Evolutionary conservation across 2,888 invertebrate species (phyloP), one percentile per base, ranked within the genome.

Genomic region (Philereme transversata): DNA sequence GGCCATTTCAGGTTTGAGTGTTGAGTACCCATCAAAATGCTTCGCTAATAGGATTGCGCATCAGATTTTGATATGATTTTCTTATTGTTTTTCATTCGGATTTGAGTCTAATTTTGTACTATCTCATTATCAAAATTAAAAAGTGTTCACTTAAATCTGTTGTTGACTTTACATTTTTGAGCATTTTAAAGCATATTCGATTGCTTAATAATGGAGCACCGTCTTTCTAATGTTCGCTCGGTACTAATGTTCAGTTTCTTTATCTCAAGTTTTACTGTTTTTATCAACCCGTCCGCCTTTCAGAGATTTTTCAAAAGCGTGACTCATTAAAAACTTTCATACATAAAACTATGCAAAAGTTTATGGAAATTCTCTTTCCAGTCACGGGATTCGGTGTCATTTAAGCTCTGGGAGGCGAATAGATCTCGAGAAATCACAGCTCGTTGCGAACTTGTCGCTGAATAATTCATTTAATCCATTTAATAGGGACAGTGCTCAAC

Each of bases 381-480:
- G 48, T 53, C 49, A 49, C 33, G 46, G 51, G 50, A 52, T 62
- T 62, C 62, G 34, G 50, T 68, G 60, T 68, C 57, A 48, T 66
- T 67, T 62, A 59, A 67, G 57, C 62, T 57, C 65, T 60, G 51
- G 54, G 51, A 57, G 52, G 51, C 50, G 60, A 65, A 65, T 59
- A 55, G 48, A 65, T 64, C 72, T 69, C 68, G 59, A 77, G 74
- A 78, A 78, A 78, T 79, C 72, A 62, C 57, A 73, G 70, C 71
- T 75, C 76, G 77, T 78, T 77, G 75, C 75, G 75, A 62, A 77
- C 76, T 78, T 79, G 71, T 72, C 78, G 67, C 78, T 90, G 89
- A 90, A 90, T 90, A 75, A 90, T 90, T 86, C 88, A 90, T 90
- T 88, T 90, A 88, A 90, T 90, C 82, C 82, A 83, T 83, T 82